Percentiles rank a stretch among this genome's conserved stretches.
These are phyloP conservation scores for Gastracanthus pulcherrimus DNA, from an alignment of 2,888 invertebrate species.

Conservation along the genomic window DNA sequence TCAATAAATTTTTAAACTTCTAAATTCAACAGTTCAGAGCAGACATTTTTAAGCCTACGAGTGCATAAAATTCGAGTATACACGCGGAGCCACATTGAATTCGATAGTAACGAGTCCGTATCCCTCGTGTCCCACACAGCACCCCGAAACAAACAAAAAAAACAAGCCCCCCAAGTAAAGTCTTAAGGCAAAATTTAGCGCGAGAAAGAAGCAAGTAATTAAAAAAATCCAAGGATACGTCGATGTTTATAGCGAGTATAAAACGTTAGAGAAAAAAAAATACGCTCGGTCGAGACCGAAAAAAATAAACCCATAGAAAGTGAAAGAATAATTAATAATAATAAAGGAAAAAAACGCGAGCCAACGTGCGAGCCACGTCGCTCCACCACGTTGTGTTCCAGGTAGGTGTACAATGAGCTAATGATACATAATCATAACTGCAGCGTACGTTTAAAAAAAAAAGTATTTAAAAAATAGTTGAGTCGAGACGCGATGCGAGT, in stretches of 20 bases:
- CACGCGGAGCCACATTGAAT: slow-evolving; percentile 32
- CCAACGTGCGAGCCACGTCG: slow-evolving; percentile 73
- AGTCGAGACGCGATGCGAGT: no score
- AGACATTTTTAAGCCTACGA: neutral
- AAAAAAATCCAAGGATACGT: slow-evolving; percentile 45
- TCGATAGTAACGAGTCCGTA: slow-evolving; percentile 30
- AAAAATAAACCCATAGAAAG: slow-evolving; percentile 72
- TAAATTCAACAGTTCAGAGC: neutral
- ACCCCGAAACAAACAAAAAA: slow-evolving; percentile 8
- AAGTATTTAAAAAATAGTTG: slow-evolving; percentile 53
- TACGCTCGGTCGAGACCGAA: slow-evolving; percentile 18
- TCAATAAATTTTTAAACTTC: neutral
- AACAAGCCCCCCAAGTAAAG: neutral
- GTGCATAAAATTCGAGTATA: neutral
- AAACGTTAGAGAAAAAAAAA: slow-evolving; percentile 37
- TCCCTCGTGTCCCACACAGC: slow-evolving; percentile 17
- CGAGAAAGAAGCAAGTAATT: slow-evolving; percentile 25
- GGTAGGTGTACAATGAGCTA: slow-evolving; percentile 70
- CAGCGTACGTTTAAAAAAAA: slow-evolving; percentile 64
- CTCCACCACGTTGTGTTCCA: slow-evolving; percentile 74
- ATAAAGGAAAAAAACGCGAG: slow-evolving; percentile 61
- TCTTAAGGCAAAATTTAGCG: slow-evolving; percentile 27
- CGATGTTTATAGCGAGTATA: slow-evolving; percentile 50
- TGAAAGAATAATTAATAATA: slow-evolving; percentile 59
- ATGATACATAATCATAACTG: slow-evolving; percentile 65